These are phyloP conservation scores for Pseudomyrmex dendroicus DNA, from an alignment of 1,140 invertebrate species.

Conservation along the genomic window DNA sequence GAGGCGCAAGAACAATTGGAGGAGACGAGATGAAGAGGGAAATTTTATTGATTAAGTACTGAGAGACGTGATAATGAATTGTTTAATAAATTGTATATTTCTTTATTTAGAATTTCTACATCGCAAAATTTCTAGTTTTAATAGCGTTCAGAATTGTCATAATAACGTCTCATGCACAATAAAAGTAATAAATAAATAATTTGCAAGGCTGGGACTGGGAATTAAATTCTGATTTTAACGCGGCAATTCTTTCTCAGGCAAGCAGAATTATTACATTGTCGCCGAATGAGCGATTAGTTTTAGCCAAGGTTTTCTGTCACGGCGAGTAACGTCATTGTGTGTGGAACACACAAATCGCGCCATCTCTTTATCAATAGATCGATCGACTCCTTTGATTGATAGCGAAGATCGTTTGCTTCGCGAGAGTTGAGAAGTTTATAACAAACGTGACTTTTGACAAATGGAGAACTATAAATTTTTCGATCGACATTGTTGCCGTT, in stretches of 20 bases:
- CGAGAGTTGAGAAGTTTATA: not conserved
- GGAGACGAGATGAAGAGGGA: not conserved
- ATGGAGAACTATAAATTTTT: not conserved
- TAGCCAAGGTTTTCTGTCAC: conserved; percentile 48
- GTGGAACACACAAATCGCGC: conserved; percentile 60
- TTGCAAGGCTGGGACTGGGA: no score
- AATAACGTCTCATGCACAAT: not conserved
- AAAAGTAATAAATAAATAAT: not conserved
- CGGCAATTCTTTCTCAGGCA: not conserved
- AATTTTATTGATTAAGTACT: not conserved
- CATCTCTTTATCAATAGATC: conserved; percentile 30
- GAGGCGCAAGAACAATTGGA: conserved; percentile 17
- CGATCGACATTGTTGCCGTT: no score
- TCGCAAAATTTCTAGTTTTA: no score
- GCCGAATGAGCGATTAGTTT: conserved; percentile 58
- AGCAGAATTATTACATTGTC: conserved; percentile 28
- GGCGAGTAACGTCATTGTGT: not conserved
- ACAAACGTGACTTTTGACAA: conserved; percentile 3
- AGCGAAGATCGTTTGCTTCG: not conserved
- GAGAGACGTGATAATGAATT: no score
- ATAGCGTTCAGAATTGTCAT: not conserved
- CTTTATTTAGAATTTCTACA: no score
- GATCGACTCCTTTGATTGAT: conserved; percentile 63
- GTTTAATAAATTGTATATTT: not conserved
- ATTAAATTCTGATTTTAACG: conserved; percentile 1